phyloP scores from a whole-genome alignment of 2,888 invertebrate species.

The Drosophila kambysellisi region DNA sequence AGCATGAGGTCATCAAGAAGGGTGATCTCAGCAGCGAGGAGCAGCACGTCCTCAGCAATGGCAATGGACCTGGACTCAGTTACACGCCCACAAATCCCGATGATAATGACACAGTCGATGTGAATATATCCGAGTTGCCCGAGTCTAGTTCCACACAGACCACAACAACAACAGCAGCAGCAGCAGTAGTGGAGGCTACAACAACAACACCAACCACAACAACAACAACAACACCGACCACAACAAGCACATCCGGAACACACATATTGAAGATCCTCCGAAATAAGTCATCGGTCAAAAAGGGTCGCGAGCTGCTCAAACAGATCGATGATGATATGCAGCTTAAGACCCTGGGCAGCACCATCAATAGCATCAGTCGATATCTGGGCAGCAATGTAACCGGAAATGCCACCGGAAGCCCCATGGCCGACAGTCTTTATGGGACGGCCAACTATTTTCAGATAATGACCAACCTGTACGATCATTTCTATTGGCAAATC shows the following conservation, averaged over 20 bases:
- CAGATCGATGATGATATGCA: slow-evolving; percentile 78
- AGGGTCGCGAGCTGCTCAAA: slow-evolving; percentile 79
- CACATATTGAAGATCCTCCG: slow-evolving; percentile 83
- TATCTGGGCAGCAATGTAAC: slow-evolving; percentile 67
- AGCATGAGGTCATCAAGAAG: slow-evolving; percentile 82
- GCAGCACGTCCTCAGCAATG: slow-evolving; percentile 75
- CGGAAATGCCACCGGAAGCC: slow-evolving; percentile 32
- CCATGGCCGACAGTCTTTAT: slow-evolving; percentile 65
- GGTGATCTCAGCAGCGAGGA: slow-evolving; percentile 82
- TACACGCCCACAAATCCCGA: slow-evolving; percentile 65
- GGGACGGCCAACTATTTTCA: slow-evolving; percentile 82
- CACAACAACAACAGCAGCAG: slow-evolving; percentile 32
- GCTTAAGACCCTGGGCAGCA: slow-evolving; percentile 75
- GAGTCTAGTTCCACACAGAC: slow-evolving; percentile 35
- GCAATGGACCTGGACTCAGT: slow-evolving; percentile 45
- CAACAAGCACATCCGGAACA: slow-evolving; percentile 58
- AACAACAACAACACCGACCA: slow-evolving; percentile 22
- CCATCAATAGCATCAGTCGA: slow-evolving; percentile 83
- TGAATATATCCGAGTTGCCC: slow-evolving; percentile 56
- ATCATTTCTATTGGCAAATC: slow-evolving; percentile 84
- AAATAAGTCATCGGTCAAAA: slow-evolving; percentile 74
- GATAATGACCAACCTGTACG: slow-evolving; percentile 83
- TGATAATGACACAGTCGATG: slow-evolving; percentile 59
- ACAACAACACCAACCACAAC: slow-evolving; percentile 14
- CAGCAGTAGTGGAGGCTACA: slow-evolving; percentile 16